Percentiles rank a stretch among this genome's conserved stretches.
Conservation (phyloP, 2,888 invertebrate genomes). For the Eucera pruinosa region DNA sequence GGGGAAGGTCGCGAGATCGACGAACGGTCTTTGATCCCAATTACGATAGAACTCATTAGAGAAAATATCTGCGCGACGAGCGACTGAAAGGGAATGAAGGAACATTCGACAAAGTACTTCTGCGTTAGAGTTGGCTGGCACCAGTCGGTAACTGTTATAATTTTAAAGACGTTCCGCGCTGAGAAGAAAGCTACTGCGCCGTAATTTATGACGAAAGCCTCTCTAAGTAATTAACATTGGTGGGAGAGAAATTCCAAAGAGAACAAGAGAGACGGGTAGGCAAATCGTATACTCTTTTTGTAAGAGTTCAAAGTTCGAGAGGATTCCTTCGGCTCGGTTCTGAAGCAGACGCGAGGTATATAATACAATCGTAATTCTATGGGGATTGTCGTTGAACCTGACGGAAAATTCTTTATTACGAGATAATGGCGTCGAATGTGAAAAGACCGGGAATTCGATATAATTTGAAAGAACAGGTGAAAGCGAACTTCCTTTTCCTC, state of each 20-base stretch:
- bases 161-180: constrained; percentile 27
- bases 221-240: constrained; percentile 46
- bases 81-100: not conserved
- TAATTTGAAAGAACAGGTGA: not conserved
- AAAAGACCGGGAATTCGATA: not conserved
- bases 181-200: constrained; percentile 16
- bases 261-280: no score
- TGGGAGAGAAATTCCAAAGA: not conserved
- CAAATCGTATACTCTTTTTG: constrained; percentile 22
- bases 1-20: not conserved
- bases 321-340: constrained; percentile 12
- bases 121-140: constrained; percentile 9
- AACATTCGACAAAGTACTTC: constrained; percentile 39
- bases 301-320: constrained; percentile 8
- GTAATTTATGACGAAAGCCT: constrained; percentile 51
- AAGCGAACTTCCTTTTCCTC: not conserved
- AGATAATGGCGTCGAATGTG: not conserved
- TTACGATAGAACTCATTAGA: constrained; percentile 49
- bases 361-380: not conserved
- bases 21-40: constrained; percentile 28
- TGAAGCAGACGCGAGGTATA: not conserved
- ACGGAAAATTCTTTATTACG: not conserved
- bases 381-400: not conserved
- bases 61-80: constrained; percentile 41
- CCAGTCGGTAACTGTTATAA: constrained; percentile 31